A percentile compares a stretch with the other conserved stretches of the same genome.
Evolutionary conservation across 2,113 vertebrate genomes (phyloP).

Genomic region (Ramphastos sulfuratus): DNA sequence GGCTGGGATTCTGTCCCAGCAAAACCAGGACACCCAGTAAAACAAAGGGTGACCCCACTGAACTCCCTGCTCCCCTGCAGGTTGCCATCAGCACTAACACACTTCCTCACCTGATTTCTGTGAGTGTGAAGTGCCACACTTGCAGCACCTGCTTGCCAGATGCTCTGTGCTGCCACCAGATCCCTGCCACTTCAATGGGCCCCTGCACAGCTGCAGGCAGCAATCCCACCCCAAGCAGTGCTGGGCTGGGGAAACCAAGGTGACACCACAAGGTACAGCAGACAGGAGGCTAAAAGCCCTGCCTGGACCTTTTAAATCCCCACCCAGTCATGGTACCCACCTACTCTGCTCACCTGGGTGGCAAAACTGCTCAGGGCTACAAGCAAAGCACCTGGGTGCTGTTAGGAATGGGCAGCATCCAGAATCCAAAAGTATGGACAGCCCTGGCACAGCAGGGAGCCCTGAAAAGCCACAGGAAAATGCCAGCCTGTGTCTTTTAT

Average conservation of each 20-base stretch:
- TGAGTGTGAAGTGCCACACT: rapidly evolving
- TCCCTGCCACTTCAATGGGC: neutral
- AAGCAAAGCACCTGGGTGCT: neutral
- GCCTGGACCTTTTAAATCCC: neutral
- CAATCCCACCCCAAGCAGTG: neutral
- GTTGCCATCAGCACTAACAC: rapidly evolving
- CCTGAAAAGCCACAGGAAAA: neutral
- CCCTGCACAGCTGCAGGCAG: rapidly evolving
- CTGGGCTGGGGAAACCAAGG: neutral
- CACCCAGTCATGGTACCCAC: rapidly evolving
- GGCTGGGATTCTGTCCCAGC: too few species aligned
- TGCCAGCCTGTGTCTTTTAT: neutral
- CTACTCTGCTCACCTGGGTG: neutral
- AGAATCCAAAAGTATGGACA: rapidly evolving
- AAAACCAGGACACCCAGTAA: too few species aligned
- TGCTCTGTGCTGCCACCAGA: neutral
- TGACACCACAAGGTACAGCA: neutral
- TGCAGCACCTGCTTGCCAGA: neutral
- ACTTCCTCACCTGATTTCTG: neutral
- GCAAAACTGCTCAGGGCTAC: neutral
- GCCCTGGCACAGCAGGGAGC: neutral
- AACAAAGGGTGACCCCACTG: neutral
- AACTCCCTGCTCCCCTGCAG: neutral
- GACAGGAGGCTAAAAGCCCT: neutral
- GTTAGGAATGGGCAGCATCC: neutral